phyloP scores from a whole-genome alignment of 1,140 invertebrate genomes.

The Caenorhabditis brenneri region DNA sequence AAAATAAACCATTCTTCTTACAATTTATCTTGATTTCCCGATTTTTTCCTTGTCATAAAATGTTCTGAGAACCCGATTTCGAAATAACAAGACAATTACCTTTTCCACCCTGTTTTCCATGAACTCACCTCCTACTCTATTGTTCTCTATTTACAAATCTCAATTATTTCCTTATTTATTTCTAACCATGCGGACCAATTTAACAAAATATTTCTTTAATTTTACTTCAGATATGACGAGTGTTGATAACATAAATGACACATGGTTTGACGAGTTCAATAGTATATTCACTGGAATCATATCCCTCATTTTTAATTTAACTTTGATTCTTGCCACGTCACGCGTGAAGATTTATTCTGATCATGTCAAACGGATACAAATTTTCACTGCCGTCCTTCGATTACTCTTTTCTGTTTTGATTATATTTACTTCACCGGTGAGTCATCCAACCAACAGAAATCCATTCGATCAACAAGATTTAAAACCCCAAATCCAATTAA shows the following conservation, averaged over 20 bases:
- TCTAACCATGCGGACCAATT: too few species aligned
- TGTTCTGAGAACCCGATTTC: too few species aligned
- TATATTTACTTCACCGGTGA: constrained; percentile 6
- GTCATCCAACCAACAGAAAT: neutral
- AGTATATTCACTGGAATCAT: neutral
- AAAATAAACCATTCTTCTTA: too few species aligned
- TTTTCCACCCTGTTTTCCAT: too few species aligned
- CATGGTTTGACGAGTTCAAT: constrained; percentile 3
- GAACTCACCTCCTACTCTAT: too few species aligned
- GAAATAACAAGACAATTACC: too few species aligned
- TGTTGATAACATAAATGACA: neutral
- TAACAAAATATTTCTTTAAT: neutral
- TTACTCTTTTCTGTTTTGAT: neutral
- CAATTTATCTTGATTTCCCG: too few species aligned
- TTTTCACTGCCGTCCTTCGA: neutral
- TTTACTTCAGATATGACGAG: neutral
- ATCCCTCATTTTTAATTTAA: neutral
- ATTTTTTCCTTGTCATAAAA: too few species aligned
- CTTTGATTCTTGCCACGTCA: neutral
- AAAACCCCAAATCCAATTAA: neutral
- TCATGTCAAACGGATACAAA: neutral
- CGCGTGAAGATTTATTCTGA: neutral
- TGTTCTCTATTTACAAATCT: neutral
- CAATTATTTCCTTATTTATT: too few species aligned
- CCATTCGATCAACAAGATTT: too few species aligned